Evolutionary conservation across 2,113 vertebrate species (phyloP), one percentile per base, ranked within the genome.

Genomic region (Ciconia maguari): DNA sequence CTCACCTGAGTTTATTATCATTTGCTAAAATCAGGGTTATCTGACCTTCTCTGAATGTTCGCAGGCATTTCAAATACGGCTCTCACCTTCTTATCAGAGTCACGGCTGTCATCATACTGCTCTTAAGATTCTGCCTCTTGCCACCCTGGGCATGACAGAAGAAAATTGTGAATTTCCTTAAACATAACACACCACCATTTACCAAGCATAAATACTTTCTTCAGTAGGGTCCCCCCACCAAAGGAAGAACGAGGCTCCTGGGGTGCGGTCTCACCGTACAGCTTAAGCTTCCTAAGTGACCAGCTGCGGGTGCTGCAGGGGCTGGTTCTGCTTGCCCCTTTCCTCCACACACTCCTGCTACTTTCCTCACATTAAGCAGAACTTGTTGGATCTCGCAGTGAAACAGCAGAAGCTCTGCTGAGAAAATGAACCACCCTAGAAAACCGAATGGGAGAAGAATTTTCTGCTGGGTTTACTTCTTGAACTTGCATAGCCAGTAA

Each of bases 161-260:
- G 6, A 41, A 81, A 79, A 64, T 1, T 10, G 22, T 22, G 4
- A n/a, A 20, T 42, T 20, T 77, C 32, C 14, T 60, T 74, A 26
- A 83, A 64, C 16, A 49, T 16, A 75, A 41, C 0, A 0, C 16
- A 60, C 20, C 34, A 44, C 9, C 30, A 17, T 38, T 58, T 65
- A 60, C 19, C 0, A 3, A 54, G 22, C 11, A 90, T 8, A 36
- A 95, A 16, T 11, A 54, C 20, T 41, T 42, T n/a, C 41, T 7
- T n/a, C 21, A 34, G 71, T 7, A 61, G 0, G 0, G 30, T 51
- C 46, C 13, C 34, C 16, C 18, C 0, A 7, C 36, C 30, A 44
- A 58, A 65, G 49, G 54, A 68, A 80, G 24, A 79, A 42, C 0
- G 1, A 93, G 17, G 83, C 7, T 57, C 32, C 17, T 15, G 24